Evolutionary conservation across 1,140 invertebrate species (phyloP).

Genomic region (Drosophila navojoa): DNA sequence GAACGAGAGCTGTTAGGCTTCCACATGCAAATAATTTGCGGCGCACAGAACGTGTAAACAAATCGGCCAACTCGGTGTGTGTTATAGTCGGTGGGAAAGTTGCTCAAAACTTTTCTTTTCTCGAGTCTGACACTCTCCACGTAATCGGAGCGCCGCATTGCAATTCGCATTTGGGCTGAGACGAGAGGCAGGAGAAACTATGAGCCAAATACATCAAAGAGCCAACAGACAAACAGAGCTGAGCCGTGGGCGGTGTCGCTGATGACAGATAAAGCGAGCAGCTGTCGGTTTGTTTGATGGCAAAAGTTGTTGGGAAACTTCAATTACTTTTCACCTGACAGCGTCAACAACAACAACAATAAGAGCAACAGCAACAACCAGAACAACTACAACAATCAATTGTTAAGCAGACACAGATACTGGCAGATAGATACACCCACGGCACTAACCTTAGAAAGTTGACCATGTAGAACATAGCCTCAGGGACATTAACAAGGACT

Average conservation of each 20-base stretch:
- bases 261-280: conserved; percentile 49
- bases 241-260: conserved; percentile 25
- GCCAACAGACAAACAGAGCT: conserved; percentile 57
- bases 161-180: background rate
- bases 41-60: conserved; percentile 66
- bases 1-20: conserved; percentile 4
- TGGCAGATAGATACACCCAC: conserved; percentile 6
- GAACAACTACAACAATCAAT: conserved; percentile 17
- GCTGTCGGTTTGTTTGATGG: conserved; percentile 72
- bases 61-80: conserved; percentile 30
- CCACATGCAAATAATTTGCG: conserved; percentile 73
- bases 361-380: conserved; percentile 29
- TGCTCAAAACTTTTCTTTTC: conserved; percentile 57
- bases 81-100: background rate
- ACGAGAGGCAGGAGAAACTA: conserved; percentile 44
- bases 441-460: conserved; percentile 5
- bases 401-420: background rate
- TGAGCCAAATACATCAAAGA: conserved; percentile 75
- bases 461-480: background rate
- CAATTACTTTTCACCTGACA: conserved; percentile 75
- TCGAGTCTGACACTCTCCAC: conserved; percentile 41
- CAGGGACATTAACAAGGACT: background rate
- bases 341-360: conserved; percentile 20
- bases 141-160: background rate
- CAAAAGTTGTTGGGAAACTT: conserved; percentile 71